phyloP scores from a whole-genome alignment of 2,797 vertebrate genomes.

The Thalassophryne amazonica region DNA sequence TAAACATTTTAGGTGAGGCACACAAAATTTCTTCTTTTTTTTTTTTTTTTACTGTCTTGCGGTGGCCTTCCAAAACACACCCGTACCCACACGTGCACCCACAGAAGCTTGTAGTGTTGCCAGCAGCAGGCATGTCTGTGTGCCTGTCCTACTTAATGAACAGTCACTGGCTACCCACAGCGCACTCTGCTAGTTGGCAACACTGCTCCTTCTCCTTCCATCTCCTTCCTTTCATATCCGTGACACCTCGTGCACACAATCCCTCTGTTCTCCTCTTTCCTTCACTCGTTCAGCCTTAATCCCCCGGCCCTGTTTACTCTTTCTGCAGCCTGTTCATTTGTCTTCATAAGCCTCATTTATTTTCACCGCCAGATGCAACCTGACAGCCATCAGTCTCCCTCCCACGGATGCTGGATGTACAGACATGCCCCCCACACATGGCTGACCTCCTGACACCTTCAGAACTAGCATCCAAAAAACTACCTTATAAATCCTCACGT shows the following conservation, averaged over 20 bases:
- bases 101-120: slow-evolving; percentile 82
- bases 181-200: slow-evolving; percentile 54
- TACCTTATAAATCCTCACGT: too few relatives aligned
- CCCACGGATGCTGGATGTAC: slow-evolving; percentile 75
- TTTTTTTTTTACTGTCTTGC: slow-evolving; percentile 29
- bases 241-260: slow-evolving; percentile 37
- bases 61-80: slow-evolving; percentile 8
- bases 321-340: slow-evolving; percentile 89
- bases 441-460: slow-evolving; percentile 55
- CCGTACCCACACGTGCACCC: slow-evolving; percentile 51
- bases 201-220: slow-evolving; percentile 31
- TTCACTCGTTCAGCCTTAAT: slow-evolving; percentile 14
- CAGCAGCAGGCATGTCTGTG: slow-evolving; percentile 90
- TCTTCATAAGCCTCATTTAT: slow-evolving; percentile 99
- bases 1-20: slow-evolving; percentile 3
- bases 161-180: slow-evolving; percentile 52
- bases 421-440: slow-evolving; percentile 38
- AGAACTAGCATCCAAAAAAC: too few relatives aligned
- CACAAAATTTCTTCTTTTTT: not conserved
- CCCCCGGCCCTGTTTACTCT: slow-evolving; percentile 52
- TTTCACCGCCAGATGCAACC: slow-evolving; percentile 96
- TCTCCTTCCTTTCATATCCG: slow-evolving; percentile 46
- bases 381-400: slow-evolving; percentile 97
- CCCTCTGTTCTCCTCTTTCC: slow-evolving; percentile 39
- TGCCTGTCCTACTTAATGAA: slow-evolving; percentile 64